A percentile compares a stretch with the other conserved stretches of the same genome.
Conservation (phyloP, 1,140 invertebrate species). For the Bombus polaris region DNA sequence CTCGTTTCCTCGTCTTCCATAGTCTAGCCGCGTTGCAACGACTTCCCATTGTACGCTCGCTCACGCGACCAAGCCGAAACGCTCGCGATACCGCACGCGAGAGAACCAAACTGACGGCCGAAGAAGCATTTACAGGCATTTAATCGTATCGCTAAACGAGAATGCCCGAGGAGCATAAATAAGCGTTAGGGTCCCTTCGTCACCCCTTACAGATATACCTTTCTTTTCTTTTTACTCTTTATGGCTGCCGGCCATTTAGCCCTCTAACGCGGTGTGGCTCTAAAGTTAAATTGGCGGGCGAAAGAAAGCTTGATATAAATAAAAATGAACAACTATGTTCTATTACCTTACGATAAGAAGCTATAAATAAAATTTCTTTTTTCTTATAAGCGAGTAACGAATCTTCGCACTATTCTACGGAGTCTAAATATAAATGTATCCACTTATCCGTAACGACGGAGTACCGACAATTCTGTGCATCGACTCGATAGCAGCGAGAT, state of each 20-base stretch:
- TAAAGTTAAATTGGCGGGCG: neutral
- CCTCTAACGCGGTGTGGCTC: neutral
- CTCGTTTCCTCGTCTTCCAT: constrained; percentile 28
- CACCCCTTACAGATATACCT: neutral
- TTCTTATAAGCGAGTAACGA: neutral
- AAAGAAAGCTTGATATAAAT: neutral
- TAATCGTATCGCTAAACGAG: constrained; percentile 27
- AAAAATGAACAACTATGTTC: too few species aligned
- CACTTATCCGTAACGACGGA: neutral
- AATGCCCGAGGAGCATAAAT: constrained; percentile 36
- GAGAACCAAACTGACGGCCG: neutral
- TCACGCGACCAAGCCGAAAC: constrained; percentile 37
- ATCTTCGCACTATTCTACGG: neutral
- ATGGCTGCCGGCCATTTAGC: neutral
- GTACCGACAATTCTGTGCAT: neutral
- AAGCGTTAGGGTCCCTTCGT: neutral
- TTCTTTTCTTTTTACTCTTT: neutral
- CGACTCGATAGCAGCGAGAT: neutral
- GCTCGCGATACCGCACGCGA: constrained; percentile 42
- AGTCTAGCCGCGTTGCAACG: constrained; percentile 17
- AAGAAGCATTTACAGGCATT: constrained; percentile 45
- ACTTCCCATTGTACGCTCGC: constrained; percentile 16
- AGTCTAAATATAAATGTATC: neutral
- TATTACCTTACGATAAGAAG: too few species aligned
- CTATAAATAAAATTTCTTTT: too few species aligned